These are phyloP conservation scores for Belgica antarctica DNA, from an alignment of 2,888 invertebrate species.

Conservation along the genomic window DNA sequence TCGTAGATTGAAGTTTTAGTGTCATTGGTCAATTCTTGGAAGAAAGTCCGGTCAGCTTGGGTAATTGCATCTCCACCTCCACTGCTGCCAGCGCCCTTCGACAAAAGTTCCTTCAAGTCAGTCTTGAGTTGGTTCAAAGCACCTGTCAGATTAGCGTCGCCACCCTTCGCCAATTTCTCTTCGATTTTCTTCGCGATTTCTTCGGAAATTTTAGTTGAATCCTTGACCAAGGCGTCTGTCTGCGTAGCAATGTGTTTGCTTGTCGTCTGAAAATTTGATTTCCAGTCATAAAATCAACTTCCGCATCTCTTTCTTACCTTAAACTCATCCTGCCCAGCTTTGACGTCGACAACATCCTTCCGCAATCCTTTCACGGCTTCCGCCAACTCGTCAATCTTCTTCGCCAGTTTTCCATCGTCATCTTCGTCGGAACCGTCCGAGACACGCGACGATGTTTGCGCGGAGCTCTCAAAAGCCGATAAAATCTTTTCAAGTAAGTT, in stretches of 20 bases:
- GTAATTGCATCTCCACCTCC: slow-evolving; percentile 52
- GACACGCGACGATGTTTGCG: slow-evolving; percentile 50
- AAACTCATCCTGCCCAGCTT: slow-evolving; percentile 53
- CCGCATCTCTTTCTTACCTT: neutral
- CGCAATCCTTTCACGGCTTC: slow-evolving; percentile 50
- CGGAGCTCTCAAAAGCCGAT: slow-evolving; percentile 19
- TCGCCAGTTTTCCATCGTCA: slow-evolving; percentile 45
- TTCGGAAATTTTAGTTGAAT: slow-evolving; percentile 46
- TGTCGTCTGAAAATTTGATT: neutral
- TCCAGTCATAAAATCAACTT: slow-evolving; percentile 44
- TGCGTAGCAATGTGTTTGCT: slow-evolving; percentile 48
- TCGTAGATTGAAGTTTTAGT: slow-evolving; percentile 62
- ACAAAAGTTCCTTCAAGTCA: slow-evolving; percentile 50
- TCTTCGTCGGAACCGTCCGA: slow-evolving; percentile 48
- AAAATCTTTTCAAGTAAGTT: slow-evolving; percentile 30
- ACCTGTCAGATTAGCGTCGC: slow-evolving; percentile 52
- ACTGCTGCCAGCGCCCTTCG: neutral
- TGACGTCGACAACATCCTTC: slow-evolving; percentile 50
- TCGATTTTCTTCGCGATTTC: slow-evolving; percentile 51
- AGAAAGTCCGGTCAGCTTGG: slow-evolving; percentile 55
- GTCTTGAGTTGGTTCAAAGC: slow-evolving; percentile 55
- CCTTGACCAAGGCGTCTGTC: slow-evolving; percentile 49
- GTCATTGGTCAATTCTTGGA: slow-evolving; percentile 62
- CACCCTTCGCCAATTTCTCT: slow-evolving; percentile 49
- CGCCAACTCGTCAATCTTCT: slow-evolving; percentile 50